A percentile compares a stretch with the other conserved stretches of the same genome.
phyloP scores from a whole-genome alignment of 1,140 invertebrate genomes.

The Lepidurus couesii region DNA sequence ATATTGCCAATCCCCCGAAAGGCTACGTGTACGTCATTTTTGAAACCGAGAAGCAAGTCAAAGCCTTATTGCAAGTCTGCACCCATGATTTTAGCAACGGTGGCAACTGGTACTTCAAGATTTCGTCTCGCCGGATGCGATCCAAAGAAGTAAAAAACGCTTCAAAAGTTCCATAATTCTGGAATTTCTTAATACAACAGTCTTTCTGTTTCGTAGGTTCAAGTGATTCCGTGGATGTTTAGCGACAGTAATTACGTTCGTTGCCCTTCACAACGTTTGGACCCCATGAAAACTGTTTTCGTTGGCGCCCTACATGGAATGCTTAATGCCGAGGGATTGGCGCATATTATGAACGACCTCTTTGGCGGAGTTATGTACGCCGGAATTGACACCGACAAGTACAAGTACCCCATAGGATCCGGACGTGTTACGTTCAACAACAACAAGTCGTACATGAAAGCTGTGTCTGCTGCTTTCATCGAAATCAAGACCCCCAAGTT shows the following conservation, averaged over 20 bases:
- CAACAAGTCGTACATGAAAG: slow-evolving; percentile 83
- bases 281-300: slow-evolving; percentile 85
- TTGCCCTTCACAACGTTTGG: slow-evolving; percentile 72
- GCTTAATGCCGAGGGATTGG: slow-evolving; percentile 84
- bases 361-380: slow-evolving; percentile 93
- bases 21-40: slow-evolving; percentile 92
- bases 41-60: slow-evolving; percentile 83
- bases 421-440: slow-evolving; percentile 92
- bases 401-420: slow-evolving; percentile 97
- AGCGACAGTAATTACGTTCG: slow-evolving; percentile 82
- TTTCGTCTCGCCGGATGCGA: slow-evolving; percentile 79
- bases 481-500: slow-evolving; percentile 91
- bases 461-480: slow-evolving; percentile 88
- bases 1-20: slow-evolving; percentile 60
- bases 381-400: slow-evolving; percentile 94
- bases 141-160: slow-evolving; percentile 69
- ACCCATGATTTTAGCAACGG: slow-evolving; percentile 63
- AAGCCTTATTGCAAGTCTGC: slow-evolving; percentile 71
- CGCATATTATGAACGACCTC: slow-evolving; percentile 89
- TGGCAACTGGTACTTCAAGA: slow-evolving; percentile 80
- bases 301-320: slow-evolving; percentile 96
- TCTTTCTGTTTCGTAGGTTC: slow-evolving; percentile 56
- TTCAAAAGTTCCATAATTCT: neutral
- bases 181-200: slow-evolving; percentile 23
- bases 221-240: slow-evolving; percentile 94